Conservation (phyloP, 1,140 invertebrate genomes). For the Semibalanus balanoides region DNA sequence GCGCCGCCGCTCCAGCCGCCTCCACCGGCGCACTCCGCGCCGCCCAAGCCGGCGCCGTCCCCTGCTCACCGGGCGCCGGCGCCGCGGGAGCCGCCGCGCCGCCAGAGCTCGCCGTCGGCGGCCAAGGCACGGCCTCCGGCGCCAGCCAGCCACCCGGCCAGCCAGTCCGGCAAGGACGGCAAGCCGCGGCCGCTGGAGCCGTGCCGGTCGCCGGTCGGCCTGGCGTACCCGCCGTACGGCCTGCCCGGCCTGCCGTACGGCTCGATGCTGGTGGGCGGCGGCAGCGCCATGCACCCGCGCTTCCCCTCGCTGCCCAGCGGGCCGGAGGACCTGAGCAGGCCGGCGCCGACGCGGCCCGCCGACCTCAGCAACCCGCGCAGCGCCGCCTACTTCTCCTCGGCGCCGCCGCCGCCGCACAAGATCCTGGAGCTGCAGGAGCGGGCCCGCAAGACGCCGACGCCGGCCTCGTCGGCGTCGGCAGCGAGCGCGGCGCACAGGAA, state of each 20-base stretch:
- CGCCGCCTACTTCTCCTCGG: conserved; percentile 4
- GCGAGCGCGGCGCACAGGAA: too few species aligned
- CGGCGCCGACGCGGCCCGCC: conserved; percentile 11
- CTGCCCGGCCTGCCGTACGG: neutral
- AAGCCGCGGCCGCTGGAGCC: neutral
- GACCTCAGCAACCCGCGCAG: neutral
- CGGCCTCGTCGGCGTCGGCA: neutral
- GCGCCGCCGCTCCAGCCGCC: too few species aligned
- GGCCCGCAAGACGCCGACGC: conserved; percentile 14
- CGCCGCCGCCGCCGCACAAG: conserved; percentile 10
- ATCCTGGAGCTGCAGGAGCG: conserved; percentile 18
- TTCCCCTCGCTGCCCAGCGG: conserved; percentile 11
- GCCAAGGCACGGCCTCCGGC: neutral
- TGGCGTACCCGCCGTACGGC: neutral
- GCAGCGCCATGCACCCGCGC: too few species aligned
- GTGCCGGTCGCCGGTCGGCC: too few species aligned
- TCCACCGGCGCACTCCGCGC: too few species aligned
- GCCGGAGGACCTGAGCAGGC: conserved; percentile 17
- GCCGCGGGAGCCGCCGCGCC: too few species aligned
- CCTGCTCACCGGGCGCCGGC: neutral
- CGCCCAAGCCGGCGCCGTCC: too few species aligned
- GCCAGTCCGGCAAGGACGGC: neutral
- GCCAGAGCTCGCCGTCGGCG: neutral
- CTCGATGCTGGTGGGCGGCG: neutral
- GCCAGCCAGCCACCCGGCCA: too few species aligned